These are phyloP conservation scores for Drosophila ochracea DNA, from an alignment of 2,888 invertebrate genomes.

Conservation along the genomic window DNA sequence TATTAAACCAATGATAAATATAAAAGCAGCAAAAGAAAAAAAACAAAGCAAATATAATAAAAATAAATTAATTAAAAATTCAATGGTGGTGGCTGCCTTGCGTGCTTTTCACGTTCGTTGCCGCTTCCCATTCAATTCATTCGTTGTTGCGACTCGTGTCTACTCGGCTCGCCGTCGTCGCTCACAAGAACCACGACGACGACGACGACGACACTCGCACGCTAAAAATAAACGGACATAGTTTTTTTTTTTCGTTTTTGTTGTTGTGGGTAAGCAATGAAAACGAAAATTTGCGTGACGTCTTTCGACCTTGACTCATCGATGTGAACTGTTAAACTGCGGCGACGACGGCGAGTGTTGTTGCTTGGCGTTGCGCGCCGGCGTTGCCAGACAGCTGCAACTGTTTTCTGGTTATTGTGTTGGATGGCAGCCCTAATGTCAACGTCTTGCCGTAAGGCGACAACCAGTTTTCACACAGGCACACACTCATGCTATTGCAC, in stretches of 20 bases:
- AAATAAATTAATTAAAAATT: conserved; percentile 37
- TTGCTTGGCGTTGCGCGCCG: conserved; percentile 47
- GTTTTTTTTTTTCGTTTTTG: conserved; percentile 27
- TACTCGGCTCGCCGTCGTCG: conserved; percentile 42
- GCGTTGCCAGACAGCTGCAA: conserved; percentile 62
- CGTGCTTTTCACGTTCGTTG: conserved; percentile 38
- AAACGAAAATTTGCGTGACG: conserved; percentile 84
- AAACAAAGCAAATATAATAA: conserved; percentile 9
- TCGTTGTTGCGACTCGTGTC: conserved; percentile 39
- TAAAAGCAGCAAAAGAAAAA: conserved; percentile 14
- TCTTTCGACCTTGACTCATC: conserved; percentile 85
- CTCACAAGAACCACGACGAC: conserved; percentile 25
- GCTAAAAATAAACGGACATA: conserved; percentile 71
- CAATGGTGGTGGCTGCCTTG: conserved; percentile 33
- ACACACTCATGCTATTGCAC: not conserved
- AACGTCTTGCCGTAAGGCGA: conserved; percentile 48
- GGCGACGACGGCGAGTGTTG: conserved; percentile 56
- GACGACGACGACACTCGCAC: conserved; percentile 32
- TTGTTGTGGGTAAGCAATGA: conserved; percentile 78
- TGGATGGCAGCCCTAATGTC: conserved; percentile 62
- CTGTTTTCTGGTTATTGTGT: conserved; percentile 27
- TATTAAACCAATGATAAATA: conserved; percentile 36
- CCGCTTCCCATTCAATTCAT: conserved; percentile 59
- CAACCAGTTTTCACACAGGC: conserved; percentile 55
- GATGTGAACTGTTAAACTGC: conserved; percentile 84